These are phyloP conservation scores for Pycnonotus jocosus DNA, from an alignment of 2,113 vertebrate species.

Conservation along the genomic window DNA sequence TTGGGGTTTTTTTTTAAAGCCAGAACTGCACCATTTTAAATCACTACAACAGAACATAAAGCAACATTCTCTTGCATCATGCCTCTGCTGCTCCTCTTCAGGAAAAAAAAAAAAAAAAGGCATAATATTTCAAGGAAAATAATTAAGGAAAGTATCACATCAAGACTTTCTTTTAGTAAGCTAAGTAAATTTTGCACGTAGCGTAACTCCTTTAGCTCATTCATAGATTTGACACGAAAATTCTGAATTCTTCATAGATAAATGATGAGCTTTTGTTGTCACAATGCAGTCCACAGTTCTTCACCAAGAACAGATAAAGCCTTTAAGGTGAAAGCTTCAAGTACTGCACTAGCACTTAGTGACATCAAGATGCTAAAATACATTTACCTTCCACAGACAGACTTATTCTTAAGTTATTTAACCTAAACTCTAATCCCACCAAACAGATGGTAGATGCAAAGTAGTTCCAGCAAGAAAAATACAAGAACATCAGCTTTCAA, in stretches of 20 bases:
- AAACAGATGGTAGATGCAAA: neutral
- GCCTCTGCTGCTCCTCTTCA: neutral
- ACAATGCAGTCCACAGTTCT: neutral
- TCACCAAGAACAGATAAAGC: neutral
- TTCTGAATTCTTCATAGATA: neutral
- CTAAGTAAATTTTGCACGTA: neutral
- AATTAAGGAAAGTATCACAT: neutral
- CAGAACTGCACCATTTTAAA: neutral
- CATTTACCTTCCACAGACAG: neutral
- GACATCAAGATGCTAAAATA: neutral
- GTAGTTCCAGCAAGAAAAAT: neutral
- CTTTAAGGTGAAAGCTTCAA: neutral
- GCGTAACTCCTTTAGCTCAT: neutral
- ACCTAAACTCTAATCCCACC: neutral
- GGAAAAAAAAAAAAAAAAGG: neutral
- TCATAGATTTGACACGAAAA: neutral
- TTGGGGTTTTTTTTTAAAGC: neutral
- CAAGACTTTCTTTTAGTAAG: neutral
- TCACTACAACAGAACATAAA: neutral
- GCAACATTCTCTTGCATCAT: neutral
- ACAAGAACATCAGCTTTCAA: constrained; percentile 15
- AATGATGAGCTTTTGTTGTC: neutral
- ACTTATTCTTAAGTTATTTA: neutral
- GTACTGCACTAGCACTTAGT: neutral
- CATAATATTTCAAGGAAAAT: neutral